Evolutionary conservation across 2,113 vertebrate genomes (phyloP), one percentile per base, ranked within the genome.

Genomic region (Tiliqua scincoides): DNA sequence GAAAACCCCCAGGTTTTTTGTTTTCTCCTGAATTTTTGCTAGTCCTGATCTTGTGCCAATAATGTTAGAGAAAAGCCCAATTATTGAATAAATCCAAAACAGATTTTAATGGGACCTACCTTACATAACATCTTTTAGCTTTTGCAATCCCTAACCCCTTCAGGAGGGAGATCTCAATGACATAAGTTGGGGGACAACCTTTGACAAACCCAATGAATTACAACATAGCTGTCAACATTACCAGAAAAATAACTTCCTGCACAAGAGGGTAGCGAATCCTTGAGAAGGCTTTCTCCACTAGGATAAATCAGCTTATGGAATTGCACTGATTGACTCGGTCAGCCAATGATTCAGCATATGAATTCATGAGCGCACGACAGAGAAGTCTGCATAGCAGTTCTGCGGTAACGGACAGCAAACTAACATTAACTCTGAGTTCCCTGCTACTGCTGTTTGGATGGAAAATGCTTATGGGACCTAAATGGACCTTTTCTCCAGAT

Each of bases 371-470:
- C 73, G 79, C 75, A 4, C 82, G 30, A 68, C 61, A 52, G 85
- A 72, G 85, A 68, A 70, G 83, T 83, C 62, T 63, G 86, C 85
- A 32, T 89, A 87, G 91, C 76, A 91, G 4, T 89, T 91, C 84
- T 71, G 82, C 0, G 27, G 89, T 87, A 91, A 68, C 80, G 73
- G 87, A 91, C 91, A 91, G 79, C 83, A 85, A 91, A 85, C 67
- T 91, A 75, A 75, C 43, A 32, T 85, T 85, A 86, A 25, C 84
- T 84, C 82, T 63, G 70, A 54, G 76, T 21, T 76, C 77, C 40
- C 87, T 91, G 85, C 57, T 70, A 75, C 35, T 35, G 61, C 85
- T 91, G 63, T 54, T 91, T 84, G 68, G 88, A 77, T 72, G 0
- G 85, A 86, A 78, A 37, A 70, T 82, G 75, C 73, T 91, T 54